Evolutionary conservation across 2,113 vertebrate species (phyloP), one percentile per base, ranked within the genome.

Genomic region (Guaruba guarouba): DNA sequence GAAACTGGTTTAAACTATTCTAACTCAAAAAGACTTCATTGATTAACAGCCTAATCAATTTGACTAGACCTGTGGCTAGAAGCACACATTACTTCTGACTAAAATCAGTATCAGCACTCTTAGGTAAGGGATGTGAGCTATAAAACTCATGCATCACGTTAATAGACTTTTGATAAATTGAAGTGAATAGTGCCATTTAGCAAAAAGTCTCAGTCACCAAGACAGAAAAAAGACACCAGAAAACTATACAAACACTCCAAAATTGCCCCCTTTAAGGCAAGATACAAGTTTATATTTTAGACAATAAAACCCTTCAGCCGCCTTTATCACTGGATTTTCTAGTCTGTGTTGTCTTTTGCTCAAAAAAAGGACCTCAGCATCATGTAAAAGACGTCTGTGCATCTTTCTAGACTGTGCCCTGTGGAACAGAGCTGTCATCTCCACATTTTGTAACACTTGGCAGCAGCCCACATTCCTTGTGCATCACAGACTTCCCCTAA

Each of bases 391-490:
- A 85, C 11, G 28, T 24, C 69, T 67, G 33, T 71, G 63, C 57
- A 62, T 76, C 83, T 69, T 87, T 69, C 80, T 63, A 48, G 90
- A 17, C 59, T 11, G 33, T 39, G 51, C 11, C 92, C 55, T 67
- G 68, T 63, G 66, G 55, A 87, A 54, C n/a, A 71, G 80, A 83
- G 69, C 69, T 94, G 95, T 92, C 80, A 88, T 48, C 80, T 86
- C 69, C 9, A 17, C 69, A 52, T 84, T 92, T 90, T 76, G 57
- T 46, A 94, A 37, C 80, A 73, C 62, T 95, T 94, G 96, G 93
- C 90, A 96, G 86, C 74, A 96, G 86, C 12, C 68, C 93, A 71
- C 77, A 91, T 93, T 95, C 73, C 67, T 84, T 69, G 90, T 90
- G 74, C 88, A 91, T 86, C 92, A 81, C 88, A 94, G 83, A 57